Conservation (phyloP, 2,888 invertebrate genomes). For the Orgyia antiqua region DNA sequence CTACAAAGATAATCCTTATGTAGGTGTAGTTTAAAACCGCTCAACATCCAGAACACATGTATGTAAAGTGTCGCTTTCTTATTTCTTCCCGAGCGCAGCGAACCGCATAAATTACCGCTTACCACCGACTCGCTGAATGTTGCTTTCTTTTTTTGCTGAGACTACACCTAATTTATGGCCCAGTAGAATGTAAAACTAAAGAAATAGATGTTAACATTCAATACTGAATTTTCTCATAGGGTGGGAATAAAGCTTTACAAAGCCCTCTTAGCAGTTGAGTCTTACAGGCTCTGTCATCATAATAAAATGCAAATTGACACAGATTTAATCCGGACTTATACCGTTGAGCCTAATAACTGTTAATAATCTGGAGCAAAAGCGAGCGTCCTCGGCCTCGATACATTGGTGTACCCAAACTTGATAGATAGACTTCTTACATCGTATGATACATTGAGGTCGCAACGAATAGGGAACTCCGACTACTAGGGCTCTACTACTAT, state of each 20-base stretch:
- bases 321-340: conserved; percentile 69
- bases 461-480: no score
- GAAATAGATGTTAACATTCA: conserved; percentile 26
- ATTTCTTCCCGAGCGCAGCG: conserved; percentile 40
- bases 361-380: conserved; percentile 51
- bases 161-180: conserved; percentile 48
- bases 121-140: conserved; percentile 45
- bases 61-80: conserved; percentile 36
- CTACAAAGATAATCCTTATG: no score
- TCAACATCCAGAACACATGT: conserved; percentile 13
- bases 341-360: conserved; percentile 63
- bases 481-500: no score
- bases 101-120: conserved; percentile 59
- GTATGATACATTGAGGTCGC: no score
- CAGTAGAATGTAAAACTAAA: conserved; percentile 36
- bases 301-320: conserved; percentile 74
- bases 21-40: neutral
- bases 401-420: no score
- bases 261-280: conserved; percentile 59
- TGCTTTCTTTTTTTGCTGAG: conserved; percentile 37
- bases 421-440: no score
- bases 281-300: conserved; percentile 59
- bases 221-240: conserved; percentile 9
- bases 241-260: conserved; percentile 48
- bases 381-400: conserved; percentile 16